Evolutionary conservation across 2,888 invertebrate species (phyloP).

Genomic region (Galeruca laticollis): DNA sequence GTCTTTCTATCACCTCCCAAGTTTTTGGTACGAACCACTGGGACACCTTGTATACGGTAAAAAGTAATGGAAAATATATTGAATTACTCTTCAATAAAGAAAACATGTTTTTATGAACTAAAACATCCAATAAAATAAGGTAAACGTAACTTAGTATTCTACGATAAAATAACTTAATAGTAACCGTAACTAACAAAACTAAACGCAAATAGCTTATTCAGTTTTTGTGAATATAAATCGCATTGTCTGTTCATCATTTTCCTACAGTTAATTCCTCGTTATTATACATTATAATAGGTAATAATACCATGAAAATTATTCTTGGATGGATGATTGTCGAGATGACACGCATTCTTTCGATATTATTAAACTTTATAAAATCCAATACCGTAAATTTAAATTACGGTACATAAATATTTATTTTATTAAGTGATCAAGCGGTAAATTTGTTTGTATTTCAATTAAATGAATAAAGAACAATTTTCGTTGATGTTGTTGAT

Average conservation of each 20-base stretch:
- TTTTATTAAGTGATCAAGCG: background rate
- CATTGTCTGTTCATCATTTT: background rate
- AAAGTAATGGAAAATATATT: too few relatives aligned
- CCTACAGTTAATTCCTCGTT: background rate
- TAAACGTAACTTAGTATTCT: too few relatives aligned
- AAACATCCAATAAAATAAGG: too few relatives aligned
- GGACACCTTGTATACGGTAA: too few relatives aligned
- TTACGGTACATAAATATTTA: background rate
- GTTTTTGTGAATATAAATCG: background rate
- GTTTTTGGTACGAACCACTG: too few relatives aligned
- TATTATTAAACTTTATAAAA: constrained; percentile 3
- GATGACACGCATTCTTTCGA: constrained; percentile 8
- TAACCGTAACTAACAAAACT: background rate
- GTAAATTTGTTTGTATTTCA: background rate
- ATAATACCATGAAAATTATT: background rate
- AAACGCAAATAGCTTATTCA: background rate
- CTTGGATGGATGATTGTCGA: constrained; percentile 1
- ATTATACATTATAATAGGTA: background rate
- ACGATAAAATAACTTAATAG: too few relatives aligned
- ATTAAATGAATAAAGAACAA: background rate
- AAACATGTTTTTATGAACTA: too few relatives aligned
- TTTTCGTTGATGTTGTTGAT: too few relatives aligned
- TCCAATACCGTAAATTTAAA: background rate
- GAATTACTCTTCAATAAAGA: too few relatives aligned
- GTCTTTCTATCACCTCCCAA: too few relatives aligned